Evolutionary conservation across 2,113 vertebrate species (phyloP).

Genomic region (Phoenicopterus ruber): DNA sequence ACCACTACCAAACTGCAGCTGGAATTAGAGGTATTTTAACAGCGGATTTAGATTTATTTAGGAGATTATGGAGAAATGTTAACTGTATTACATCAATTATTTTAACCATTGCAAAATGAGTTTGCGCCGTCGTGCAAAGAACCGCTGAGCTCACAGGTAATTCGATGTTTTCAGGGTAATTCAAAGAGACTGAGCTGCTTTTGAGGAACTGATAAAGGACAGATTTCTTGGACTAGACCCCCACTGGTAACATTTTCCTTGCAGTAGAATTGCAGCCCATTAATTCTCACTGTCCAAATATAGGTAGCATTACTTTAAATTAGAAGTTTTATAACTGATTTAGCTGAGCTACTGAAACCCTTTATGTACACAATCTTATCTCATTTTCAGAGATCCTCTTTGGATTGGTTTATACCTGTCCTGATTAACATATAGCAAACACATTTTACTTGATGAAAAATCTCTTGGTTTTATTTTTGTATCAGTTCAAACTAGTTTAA

Average conservation of each 20-base stretch:
- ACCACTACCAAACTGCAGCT: slow-evolving; percentile 18
- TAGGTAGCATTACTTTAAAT: slow-evolving; percentile 61
- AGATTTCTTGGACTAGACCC: slow-evolving; percentile 21
- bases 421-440: slow-evolving; percentile 5
- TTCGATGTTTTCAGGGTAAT: background rate
- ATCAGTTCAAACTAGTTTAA: background rate
- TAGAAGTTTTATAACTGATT: slow-evolving; percentile 58
- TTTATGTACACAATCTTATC: slow-evolving; percentile 42
- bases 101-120: slow-evolving; percentile 3
- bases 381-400: slow-evolving; percentile 42
- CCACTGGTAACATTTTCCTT: background rate
- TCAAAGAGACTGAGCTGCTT: background rate
- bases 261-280: background rate
- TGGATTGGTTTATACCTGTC: slow-evolving; percentile 33
- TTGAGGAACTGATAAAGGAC: slow-evolving; percentile 8
- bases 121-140: background rate
- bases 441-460: slow-evolving; percentile 12
- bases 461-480: background rate
- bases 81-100: background rate
- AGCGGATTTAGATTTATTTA: slow-evolving; percentile 45
- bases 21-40: slow-evolving; percentile 44
- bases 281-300: slow-evolving; percentile 58
- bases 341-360: slow-evolving; percentile 48
- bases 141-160: background rate
- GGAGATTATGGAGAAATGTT: slow-evolving; percentile 38